Base-by-base conservation (phyloP, 2,113 vertebrate genomes). In the Phalacrocorax pelagicus region DNA sequence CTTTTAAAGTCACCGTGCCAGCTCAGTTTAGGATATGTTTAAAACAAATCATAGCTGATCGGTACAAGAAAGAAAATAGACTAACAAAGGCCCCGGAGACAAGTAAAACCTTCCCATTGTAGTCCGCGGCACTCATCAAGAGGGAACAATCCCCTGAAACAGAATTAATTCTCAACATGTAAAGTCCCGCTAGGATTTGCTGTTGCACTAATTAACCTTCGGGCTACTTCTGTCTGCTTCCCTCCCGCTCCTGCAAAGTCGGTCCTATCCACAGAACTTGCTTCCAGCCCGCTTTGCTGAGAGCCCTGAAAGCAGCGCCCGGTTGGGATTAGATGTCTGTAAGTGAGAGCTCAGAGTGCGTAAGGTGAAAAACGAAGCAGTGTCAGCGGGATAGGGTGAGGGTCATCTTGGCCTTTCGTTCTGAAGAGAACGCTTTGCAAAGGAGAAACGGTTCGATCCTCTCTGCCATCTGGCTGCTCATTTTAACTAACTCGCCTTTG, bases 11-110 rank as follows among this genome's bases (percentile, higher is more conserved):
- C 71, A 70, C 55, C 1, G 0, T 84, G 92, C 94, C 96, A 73
- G 65, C 52, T 95, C 13, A 0, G 24, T 13, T 90, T 72, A 88
- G 94, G n/a, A 4, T 9, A 3, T 12, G 13, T 12, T 85, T 75
- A 24, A 90, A 92, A 75, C 81, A 93, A 95, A 91, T 86, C 67
- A 0, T 12, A 0, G 47, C 47, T 59, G 83, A 91, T 79, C 29
- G 70, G 36, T 91, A 24, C 92, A 40, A 87, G 86, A 86, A 93
- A 75, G 63, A 57, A 96, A 96, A 96, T 9, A 86, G 92, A 51
- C 77, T 75, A 65, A 59, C 49, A 89, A 58, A 80, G 27, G 30
- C 80, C 91, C 88, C 49, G 47, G 80, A 85, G 90, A 92, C 69
- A 46, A 86, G 51, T 57, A 17, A 96, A 77, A 88, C 82, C 92